These are phyloP conservation scores for Epinephelus malabaricus DNA, from an alignment of 2,797 vertebrate genomes.

Conservation along the genomic window DNA sequence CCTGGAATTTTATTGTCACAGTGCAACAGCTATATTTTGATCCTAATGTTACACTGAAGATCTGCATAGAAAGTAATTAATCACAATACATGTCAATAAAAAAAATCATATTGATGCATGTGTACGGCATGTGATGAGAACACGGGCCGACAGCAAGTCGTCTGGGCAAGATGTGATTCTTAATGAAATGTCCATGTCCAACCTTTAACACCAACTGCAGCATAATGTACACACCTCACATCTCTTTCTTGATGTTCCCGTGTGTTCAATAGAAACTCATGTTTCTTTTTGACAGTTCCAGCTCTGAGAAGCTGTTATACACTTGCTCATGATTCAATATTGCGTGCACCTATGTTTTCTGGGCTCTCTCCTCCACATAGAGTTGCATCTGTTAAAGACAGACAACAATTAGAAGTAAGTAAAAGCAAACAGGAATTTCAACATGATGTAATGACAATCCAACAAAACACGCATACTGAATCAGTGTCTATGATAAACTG, in stretches of 20 bases:
- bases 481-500: background rate
- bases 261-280: no score
- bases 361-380: constrained; percentile 95
- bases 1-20: background rate
- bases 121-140: background rate
- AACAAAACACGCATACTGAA: background rate
- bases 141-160: background rate
- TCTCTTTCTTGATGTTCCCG: background rate
- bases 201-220: background rate
- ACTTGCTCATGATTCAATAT: background rate
- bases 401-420: constrained; percentile 4
- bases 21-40: background rate
- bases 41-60: background rate
- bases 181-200: background rate
- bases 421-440: background rate
- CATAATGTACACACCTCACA: no score
- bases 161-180: background rate
- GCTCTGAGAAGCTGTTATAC: constrained; percentile 6
- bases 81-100: constrained; percentile 7
- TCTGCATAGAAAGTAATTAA: constrained; percentile 9
- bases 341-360: constrained; percentile 83
- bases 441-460: background rate
- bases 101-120: constrained; percentile 7
- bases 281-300: background rate
- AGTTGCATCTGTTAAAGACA: constrained; percentile 92